These are phyloP conservation scores for Eristalis arbustorum DNA, from an alignment of 2,888 invertebrate species.

Conservation along the genomic window DNA sequence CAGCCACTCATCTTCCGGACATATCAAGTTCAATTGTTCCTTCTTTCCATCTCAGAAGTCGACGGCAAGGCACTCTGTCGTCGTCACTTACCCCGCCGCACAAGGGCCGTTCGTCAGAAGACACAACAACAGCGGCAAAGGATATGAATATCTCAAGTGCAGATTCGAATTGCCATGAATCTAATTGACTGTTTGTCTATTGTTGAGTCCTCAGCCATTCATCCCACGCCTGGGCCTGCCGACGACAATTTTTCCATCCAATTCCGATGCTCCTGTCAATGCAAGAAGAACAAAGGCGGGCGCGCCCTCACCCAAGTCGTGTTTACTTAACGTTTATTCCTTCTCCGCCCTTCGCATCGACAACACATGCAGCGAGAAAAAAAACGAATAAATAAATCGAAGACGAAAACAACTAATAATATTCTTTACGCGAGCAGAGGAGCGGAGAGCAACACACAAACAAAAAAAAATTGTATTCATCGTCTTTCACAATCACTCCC, in stretches of 20 bases:
- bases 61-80: background rate
- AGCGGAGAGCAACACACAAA: background rate
- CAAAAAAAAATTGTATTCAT: slow-evolving; percentile 1
- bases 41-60: too few relatives aligned
- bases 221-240: slow-evolving; percentile 17
- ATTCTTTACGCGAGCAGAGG: background rate
- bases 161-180: slow-evolving; percentile 48
- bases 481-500: slow-evolving; percentile 38
- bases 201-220: slow-evolving; percentile 19
- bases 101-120: background rate
- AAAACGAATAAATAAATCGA: slow-evolving; percentile 23
- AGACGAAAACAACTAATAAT: slow-evolving; percentile 42
- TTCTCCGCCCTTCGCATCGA: slow-evolving; percentile 18
- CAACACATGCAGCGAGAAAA: slow-evolving; percentile 10
- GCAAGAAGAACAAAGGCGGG: slow-evolving; percentile 42
- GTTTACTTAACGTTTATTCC: slow-evolving; percentile 7
- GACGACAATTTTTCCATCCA: slow-evolving; percentile 34
- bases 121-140: background rate
- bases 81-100: background rate
- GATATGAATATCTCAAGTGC: slow-evolving; percentile 56
- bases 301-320: slow-evolving; percentile 23
- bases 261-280: slow-evolving; percentile 21
- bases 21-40: background rate
- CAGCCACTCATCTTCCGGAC: background rate
- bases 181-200: slow-evolving; percentile 51